Base-by-base conservation (phyloP, 2,888 invertebrate genomes). In the Theodoxus fluviatilis region DNA sequence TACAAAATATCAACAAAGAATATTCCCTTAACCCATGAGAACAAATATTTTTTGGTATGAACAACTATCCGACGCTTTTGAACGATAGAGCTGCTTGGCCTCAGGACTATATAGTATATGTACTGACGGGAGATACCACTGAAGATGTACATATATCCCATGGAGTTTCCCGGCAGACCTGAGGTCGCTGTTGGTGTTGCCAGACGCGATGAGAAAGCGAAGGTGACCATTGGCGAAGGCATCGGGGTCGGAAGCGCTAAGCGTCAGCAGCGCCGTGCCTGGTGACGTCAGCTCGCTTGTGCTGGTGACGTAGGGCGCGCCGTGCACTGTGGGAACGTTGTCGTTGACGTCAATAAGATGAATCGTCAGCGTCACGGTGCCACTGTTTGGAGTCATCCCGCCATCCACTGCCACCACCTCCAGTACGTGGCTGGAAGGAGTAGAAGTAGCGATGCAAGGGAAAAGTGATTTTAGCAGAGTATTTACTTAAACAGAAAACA, bases 301-400 rank as follows among this genome's bases (percentile, higher is more conserved):
- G 1, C 73, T 73, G 18, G 69, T 71, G 28, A 73, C 72, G 57
- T 82, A 81, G 37, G 67, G 69, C 9, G 75, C 72, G 9, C 80
- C 79, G 18, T 63, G 68, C 15, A 81, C 75, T 9, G 73, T 69
- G 4, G 84, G 84, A 31, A 64, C 49, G 69, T 82, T 80, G 70
- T 84, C 83, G 71, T 84, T 84, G n/a, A 79, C 77, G 66, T 81
- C 81, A 25, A 66, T 70, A 15, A 84, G 64, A 2, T 72, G 33
- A 2, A 84, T 73, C 12, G 79, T 82, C 28, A 83, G 72, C 3
- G 80, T 83, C 9, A 78, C 77, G 1, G 78, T 80, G 7, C 78
- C 80, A 7, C 79, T 80, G 65, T 72, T 72, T 18, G 73, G 66
- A 3, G 72, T 63, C 0, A 69, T 69, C 7, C 80, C 79, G 49